Evolutionary conservation across 2,888 invertebrate genomes (phyloP), one percentile per base, ranked within the genome.

Genomic region (Podotricha telesiphe): DNA sequence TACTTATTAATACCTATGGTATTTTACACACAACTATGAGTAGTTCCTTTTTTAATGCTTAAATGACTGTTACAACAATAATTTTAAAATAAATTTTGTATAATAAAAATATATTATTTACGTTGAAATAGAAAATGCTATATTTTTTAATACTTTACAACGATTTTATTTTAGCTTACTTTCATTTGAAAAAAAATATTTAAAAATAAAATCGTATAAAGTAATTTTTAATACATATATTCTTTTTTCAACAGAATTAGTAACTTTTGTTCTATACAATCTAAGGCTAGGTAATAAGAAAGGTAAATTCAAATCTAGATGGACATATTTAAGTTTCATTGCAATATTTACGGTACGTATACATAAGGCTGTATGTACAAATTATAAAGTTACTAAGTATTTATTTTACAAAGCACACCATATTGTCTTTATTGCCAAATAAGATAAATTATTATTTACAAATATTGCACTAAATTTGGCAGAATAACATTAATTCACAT

Each of bases 401-500:
- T 82, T 83, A 82, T 81, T 77, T 78, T 86, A 86, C 85, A 89
- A 90, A 91, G 88, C 89, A 89, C 88, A 77, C 80, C 80, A 82
- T 89, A 90, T 91, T 91, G 90, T 90, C 91, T 82, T 87, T 86
- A 83, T 86, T 87, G 81, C 82, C 82, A 81, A 67, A 74, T 59
- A 47, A 50, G 40, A 65, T 69, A 37, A 63, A 59, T 55, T 62
- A 48, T 42, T 69, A 53, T 61, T 37, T 67, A 67, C 20, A 62
- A 11, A 55, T 37, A 62, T 61, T 47, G 47, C 28, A 48, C 17
- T 47, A 62, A 28, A 37, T 47, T 62, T 47, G 34, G 34, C 37
- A 48, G 28, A 62, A 48, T 48, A 15, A 19, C 13, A 51, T 22
- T 50, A 50, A 22, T 22, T 1, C 19, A 45, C 17, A 45, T 34